phyloP scores from a whole-genome alignment of 2,888 invertebrate species.

The Ectemnius continuus region DNA sequence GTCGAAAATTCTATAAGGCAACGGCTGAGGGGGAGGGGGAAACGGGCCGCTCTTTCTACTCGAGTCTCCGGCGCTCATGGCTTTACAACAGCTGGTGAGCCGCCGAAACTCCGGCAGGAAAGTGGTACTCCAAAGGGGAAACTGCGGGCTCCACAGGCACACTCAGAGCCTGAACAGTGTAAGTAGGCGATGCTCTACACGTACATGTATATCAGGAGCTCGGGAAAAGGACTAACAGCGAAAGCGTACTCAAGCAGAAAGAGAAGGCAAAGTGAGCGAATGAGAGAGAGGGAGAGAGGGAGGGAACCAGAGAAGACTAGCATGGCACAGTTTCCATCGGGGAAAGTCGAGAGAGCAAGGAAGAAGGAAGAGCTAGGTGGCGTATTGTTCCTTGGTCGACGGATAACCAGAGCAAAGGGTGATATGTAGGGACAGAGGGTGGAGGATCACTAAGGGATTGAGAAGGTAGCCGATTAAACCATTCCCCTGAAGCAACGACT shows the following conservation, averaged over 20 bases:
- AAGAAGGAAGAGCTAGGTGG: constrained; percentile 16
- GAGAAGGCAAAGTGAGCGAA: not conserved
- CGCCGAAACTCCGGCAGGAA: constrained; percentile 54
- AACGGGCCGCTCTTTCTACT: constrained; percentile 29
- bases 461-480: constrained; percentile 54
- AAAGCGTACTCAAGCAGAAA: constrained; percentile 20
- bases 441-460: constrained; percentile 23
- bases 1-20: constrained; percentile 59
- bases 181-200: not conserved
- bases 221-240: not conserved
- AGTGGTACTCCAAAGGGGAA: constrained; percentile 54
- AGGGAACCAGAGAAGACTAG: constrained; percentile 20
- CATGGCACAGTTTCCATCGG: constrained; percentile 55
- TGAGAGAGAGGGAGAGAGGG: not conserved
- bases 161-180: not conserved
- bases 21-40: constrained; percentile 14
- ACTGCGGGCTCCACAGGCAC: constrained; percentile 49
- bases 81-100: constrained; percentile 58
- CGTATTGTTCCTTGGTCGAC: constrained; percentile 53
- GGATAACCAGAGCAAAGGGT: constrained; percentile 56
- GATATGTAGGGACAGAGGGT: constrained; percentile 34
- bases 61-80: constrained; percentile 35
- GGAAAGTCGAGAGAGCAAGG: constrained; percentile 9
- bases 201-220: not conserved
- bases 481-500: constrained; percentile 34